These are phyloP conservation scores for Drosophila prostipennis DNA, from an alignment of 2,888 invertebrate species.

Conservation along the genomic window DNA sequence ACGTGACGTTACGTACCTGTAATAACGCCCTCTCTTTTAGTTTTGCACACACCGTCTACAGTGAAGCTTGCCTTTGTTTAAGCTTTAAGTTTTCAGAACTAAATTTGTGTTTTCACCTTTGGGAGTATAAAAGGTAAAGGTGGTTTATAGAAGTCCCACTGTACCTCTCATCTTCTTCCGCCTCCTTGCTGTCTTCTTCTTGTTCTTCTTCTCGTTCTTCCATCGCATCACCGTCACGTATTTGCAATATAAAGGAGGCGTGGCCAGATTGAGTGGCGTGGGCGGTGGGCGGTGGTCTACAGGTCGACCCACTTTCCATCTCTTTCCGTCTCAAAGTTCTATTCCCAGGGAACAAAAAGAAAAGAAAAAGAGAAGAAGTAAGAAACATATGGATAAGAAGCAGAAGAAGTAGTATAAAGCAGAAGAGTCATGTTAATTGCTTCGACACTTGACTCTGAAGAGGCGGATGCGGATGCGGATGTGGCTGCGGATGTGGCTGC, in stretches of 20 bases:
- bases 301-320: constrained; percentile 51
- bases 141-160: too few relatives aligned
- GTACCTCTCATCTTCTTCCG: too few relatives aligned
- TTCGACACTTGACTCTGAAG: constrained; percentile 62
- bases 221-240: constrained; percentile 45
- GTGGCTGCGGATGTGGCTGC: constrained; percentile 23
- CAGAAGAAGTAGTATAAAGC: background rate
- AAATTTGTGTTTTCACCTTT: background rate
- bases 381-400: constrained; percentile 6
- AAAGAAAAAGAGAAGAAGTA: background rate
- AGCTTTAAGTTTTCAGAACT: background rate
- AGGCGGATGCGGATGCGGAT: constrained; percentile 39
- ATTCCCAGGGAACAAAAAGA: constrained; percentile 4
- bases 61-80: background rate
- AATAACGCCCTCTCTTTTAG: constrained; percentile 3
- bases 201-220: constrained; percentile 1
- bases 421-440: constrained; percentile 73
- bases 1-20: constrained; percentile 54
- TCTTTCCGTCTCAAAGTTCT: constrained; percentile 10
- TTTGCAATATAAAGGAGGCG: constrained; percentile 40
- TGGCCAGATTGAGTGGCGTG: constrained; percentile 38
- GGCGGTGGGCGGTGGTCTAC: constrained; percentile 17
- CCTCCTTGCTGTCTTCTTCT: background rate
- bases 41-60: constrained; percentile 2
- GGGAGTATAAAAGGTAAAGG: too few relatives aligned